A percentile compares a stretch with the other conserved stretches of the same genome.
phyloP scores from a whole-genome alignment of 2,888 invertebrate genomes.

The Tiliacea citrago region DNA sequence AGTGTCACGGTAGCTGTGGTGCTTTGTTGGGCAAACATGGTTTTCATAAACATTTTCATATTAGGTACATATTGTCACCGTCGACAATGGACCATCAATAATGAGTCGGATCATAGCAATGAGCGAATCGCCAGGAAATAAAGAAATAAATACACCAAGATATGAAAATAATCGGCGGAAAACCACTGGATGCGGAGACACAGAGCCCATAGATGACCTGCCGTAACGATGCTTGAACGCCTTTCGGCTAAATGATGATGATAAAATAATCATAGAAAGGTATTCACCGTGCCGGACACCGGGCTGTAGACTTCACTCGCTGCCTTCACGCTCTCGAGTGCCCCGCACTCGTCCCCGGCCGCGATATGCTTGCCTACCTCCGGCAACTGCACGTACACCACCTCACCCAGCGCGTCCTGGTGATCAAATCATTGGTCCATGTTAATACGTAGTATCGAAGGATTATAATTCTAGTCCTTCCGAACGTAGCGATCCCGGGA shows the following conservation, averaged over 20 bases:
- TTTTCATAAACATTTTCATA: background rate
- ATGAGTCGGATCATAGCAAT: background rate
- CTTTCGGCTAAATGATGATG: background rate
- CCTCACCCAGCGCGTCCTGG: slow-evolving; percentile 97
- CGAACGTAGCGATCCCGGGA: background rate
- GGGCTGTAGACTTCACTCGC: slow-evolving; percentile 97
- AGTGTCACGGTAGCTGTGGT: background rate
- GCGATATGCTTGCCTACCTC: slow-evolving; percentile 92
- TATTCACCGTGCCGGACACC: slow-evolving; percentile 93
- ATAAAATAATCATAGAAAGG: background rate
- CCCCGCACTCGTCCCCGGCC: slow-evolving; percentile 95
- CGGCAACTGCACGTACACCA: slow-evolving; percentile 96
- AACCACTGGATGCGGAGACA: background rate
- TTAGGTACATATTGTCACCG: background rate
- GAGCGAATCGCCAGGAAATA: background rate
- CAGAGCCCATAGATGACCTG: background rate
- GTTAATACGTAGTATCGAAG: background rate
- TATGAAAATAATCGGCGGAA: background rate
- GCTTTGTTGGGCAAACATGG: background rate
- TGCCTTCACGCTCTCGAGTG: slow-evolving; percentile 97
- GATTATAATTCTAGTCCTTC: background rate
- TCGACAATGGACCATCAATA: background rate
- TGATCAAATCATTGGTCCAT: background rate
- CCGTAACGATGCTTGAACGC: background rate
- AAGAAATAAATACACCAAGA: background rate